Evolutionary conservation across 2,113 vertebrate genomes (phyloP).

Genomic region (Todiramphus saurophagus): DNA sequence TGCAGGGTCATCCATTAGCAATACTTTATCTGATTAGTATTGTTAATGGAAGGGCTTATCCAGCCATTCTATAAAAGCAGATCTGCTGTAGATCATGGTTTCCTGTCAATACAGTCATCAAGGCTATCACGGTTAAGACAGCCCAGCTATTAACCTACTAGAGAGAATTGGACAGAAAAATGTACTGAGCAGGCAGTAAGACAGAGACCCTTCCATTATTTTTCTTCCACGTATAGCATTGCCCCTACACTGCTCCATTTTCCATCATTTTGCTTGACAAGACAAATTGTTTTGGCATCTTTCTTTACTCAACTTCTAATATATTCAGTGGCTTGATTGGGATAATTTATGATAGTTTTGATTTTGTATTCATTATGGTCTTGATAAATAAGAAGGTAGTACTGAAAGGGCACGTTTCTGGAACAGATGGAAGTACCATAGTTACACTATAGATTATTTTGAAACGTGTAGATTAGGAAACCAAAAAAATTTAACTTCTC

Average conservation of each 20-base stretch:
- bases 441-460: background rate
- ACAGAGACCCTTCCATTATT: background rate
- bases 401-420: background rate
- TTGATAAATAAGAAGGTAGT: background rate
- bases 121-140: background rate
- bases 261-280: background rate
- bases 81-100: constrained; percentile 58
- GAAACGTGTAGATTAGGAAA: background rate
- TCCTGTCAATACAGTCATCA: constrained; percentile 54
- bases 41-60: constrained; percentile 60
- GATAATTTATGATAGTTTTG: background rate
- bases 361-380: background rate
- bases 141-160: constrained; percentile 20
- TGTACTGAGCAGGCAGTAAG: background rate
- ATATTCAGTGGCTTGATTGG: background rate
- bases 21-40: constrained; percentile 65
- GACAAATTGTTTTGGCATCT: background rate
- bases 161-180: background rate
- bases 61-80: constrained; percentile 30
- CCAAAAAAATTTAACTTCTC: background rate
- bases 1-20: constrained; percentile 54
- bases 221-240: background rate
- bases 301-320: background rate
- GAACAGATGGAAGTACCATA: background rate
- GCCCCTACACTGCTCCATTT: background rate